Evolutionary conservation across 2,113 vertebrate species (phyloP), one percentile per base, ranked within the genome.

Genomic region (Eurystomus gularis): DNA sequence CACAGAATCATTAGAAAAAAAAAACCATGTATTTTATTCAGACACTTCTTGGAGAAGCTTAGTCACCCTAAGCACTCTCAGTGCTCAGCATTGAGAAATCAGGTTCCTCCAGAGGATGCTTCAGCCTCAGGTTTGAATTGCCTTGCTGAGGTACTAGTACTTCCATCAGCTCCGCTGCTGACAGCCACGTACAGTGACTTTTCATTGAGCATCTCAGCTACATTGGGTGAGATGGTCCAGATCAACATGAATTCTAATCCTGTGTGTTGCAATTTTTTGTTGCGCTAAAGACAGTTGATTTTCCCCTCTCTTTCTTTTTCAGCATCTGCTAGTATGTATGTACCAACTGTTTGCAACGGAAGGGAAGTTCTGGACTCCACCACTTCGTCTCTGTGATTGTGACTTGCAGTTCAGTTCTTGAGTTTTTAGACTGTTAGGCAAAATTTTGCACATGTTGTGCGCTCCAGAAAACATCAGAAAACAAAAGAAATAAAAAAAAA

Each of bases 311-410:
- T 90, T 88, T 98, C 78, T 97, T 93, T 98, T 98, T 18, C 97
- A 99, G 99, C 99, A 75, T 99, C 99, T 26, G 99, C 99, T 77
- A 99, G 99, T 20, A 98, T 98, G 48, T 99, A 98, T 1, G 99
- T 99, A 51, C 99, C 99, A 0, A 99, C 99, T 0, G 99, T 99
- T 95, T 99, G 99, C 98, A 99, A 99, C 1, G 99, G 99, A 94
- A 98, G 99, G 95, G 99, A 99, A 98, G 99, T 99, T n/a, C 98
- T 99, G 29, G 99, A 99, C 98, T 99, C 99, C 84, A 99, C 99
- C 93, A 99, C 99, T 58, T 99, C 99, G 64, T 99, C 99, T 92
- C 98, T 99, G 99, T 99, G 98, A 98, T 97, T 72, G 91, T 96
- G 98, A 98, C 97, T 96, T 91, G 82, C 84, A 57, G 96, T 97